Conservation (phyloP, 2,113 vertebrate species). For the Bungarus multicinctus region DNA sequence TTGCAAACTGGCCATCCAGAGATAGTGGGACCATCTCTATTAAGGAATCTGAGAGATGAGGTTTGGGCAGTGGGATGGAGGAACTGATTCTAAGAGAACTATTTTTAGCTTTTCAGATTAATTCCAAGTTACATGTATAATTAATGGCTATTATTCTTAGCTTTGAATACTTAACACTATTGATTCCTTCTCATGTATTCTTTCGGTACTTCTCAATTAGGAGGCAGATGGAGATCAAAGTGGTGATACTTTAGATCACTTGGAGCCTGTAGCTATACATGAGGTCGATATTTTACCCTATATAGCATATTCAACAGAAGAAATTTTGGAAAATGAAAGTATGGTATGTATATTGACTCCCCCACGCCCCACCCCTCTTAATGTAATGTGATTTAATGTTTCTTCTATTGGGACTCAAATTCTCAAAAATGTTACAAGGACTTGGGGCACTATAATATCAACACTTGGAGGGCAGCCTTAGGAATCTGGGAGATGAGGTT, state of each 20-base stretch:
- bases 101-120: not conserved
- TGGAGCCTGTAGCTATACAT: conserved; percentile 73
- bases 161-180: not conserved
- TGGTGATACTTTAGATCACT: conserved; percentile 64
- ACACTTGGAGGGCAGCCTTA: not conserved
- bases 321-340: accelerated
- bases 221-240: conserved; percentile 52
- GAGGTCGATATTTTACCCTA: conserved; percentile 84
- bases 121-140: not conserved
- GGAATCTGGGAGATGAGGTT: not conserved
- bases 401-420: not conserved
- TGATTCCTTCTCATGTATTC: not conserved
- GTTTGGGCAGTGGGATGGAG: not conserved
- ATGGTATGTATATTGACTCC: not conserved
- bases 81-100: not conserved
- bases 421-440: not conserved
- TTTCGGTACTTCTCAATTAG: conserved; percentile 33
- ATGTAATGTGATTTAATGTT: not conserved
- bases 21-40: not conserved
- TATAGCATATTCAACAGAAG: conserved; percentile 64
- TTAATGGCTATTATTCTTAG: not conserved
- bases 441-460: not conserved
- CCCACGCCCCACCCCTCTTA: not conserved
- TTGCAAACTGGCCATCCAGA: not conserved
- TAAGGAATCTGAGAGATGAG: not conserved